Base-by-base conservation (phyloP, 2,113 vertebrate genomes). In the Ranitomeya variabilis region DNA sequence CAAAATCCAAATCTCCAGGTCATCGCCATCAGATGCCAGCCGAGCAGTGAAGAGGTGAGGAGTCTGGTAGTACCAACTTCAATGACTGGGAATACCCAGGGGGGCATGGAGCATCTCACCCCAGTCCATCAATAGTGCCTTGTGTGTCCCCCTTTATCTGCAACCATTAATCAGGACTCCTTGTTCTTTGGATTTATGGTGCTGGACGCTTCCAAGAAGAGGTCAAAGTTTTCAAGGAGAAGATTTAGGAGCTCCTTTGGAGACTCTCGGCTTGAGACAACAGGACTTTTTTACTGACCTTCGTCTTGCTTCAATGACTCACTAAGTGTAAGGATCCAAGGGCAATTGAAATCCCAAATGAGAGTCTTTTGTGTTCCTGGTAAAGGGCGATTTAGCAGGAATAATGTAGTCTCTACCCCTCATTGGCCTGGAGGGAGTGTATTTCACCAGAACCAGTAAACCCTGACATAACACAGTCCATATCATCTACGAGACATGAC, bases 171-270 rank as follows among this genome's bases (percentile, higher is more conserved):
- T 89, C 87, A 89, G 73, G 4, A 37, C 55, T 18, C 21, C 16
- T 52, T 79, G 45, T 67, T 59, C 60, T 37, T 3, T 7, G 64
- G 55, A 21, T 69, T 85, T 59, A 83, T 45, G 77, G 10, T 37
- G 8, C 37, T 26, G 59, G 59, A 37, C 80, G 67, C 52, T 69
- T 83, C 81, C 37, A 37, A 18, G 12, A 69, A 79, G 57, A 88
- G 87, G 87, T 89, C 87, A 89, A 78, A 78, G 73, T 69, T 78
- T 69, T 85, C 60, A 69, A 31, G 73, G 21, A 79, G 11, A 84
- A 84, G 82, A 89, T 89, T 89, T 84, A 84, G 80, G 74, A 85
- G 81, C 23, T 84, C 2, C 55, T 66, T 66, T 77, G 19, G 60
- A 88, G 67, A 64, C 67, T 54, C 71, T 51, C 45, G 37, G 81